phyloP scores from a whole-genome alignment of 2,888 invertebrate genomes.

The Mythimna albipuncta region DNA sequence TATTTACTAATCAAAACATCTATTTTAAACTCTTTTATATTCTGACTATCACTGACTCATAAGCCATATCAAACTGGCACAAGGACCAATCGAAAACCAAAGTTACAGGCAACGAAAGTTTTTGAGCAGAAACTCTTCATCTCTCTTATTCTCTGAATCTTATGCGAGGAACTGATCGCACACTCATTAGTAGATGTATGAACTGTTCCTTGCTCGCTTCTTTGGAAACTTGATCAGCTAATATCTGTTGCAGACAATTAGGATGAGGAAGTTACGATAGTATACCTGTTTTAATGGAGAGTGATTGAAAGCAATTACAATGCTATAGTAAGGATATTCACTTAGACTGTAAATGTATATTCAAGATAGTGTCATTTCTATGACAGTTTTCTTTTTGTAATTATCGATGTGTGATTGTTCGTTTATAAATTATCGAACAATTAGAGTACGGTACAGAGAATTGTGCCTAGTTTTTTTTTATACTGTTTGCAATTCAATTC shows the following conservation, averaged over 20 bases:
- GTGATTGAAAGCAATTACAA: neutral
- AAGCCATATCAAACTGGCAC: neutral
- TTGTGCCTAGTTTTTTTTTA: no score
- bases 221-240: constrained; percentile 36
- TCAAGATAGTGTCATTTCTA: no score
- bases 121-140: constrained; percentile 3
- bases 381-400: no score
- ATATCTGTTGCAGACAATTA: constrained; percentile 38
- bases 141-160: constrained; percentile 12
- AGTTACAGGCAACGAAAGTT: constrained; percentile 25
- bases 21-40: neutral
- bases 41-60: neutral
- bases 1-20: no score
- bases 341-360: no score
- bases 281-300: constrained; percentile 9
- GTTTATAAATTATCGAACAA: no score
- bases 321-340: no score
- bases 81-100: constrained; percentile 1
- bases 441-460: no score
- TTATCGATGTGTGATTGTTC: no score
- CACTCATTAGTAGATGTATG: constrained; percentile 40
- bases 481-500: no score
- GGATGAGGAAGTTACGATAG: constrained; percentile 18
- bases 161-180: constrained; percentile 4
- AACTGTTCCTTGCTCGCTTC: constrained; percentile 14